Base-by-base conservation (phyloP, 2,113 vertebrate species). In the Sylvia atricapilla region DNA sequence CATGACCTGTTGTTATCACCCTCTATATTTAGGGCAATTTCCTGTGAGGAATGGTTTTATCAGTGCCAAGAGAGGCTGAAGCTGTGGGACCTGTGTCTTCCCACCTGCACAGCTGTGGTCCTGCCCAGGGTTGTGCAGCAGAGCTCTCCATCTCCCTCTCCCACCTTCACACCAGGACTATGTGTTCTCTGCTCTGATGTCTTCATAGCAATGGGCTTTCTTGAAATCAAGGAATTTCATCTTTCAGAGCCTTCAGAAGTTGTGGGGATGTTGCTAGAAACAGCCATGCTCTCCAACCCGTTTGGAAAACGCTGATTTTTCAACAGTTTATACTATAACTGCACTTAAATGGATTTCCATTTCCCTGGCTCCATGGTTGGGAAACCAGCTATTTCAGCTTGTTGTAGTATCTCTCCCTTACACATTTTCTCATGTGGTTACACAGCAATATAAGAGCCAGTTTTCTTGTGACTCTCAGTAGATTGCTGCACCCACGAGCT, bases 91-190 rank as follows among this genome's bases (percentile, higher is more conserved):
- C 7, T 58, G 37, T 49, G n/a, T 44, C 46, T 37, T 79, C 56
- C 15, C 12, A 53, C 7, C 15, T 21, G 30, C 53, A 28, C 25
- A 15, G 11, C 58, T 23, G 9, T 50, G 31, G 16, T 56, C 19
- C 44, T 81, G 18, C 33, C 31, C 28, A 43, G 27, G 27, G 60
- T 59, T 10, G 30, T 9, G 19, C 30, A 59, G 19, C 30, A 67
- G 7, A 2, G 0, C 10, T 62, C 18, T 11, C 28, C 31, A 24
- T 14, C 25, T 70, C 52, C 23, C 20, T 49, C 33, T 87, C 18
- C 22, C 10, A 47, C 16, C 8, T 35, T 49, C 44, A 44, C 24
- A 33, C 21, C 1, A 1, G 18, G 20, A 62, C 1, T 0, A 0
- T 24, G 53, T n/a, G 20, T 47, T 74, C 44, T 69, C 43, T 74